Base-by-base conservation (phyloP, 1,140 invertebrate genomes). In the Drosophila arizonae region DNA sequence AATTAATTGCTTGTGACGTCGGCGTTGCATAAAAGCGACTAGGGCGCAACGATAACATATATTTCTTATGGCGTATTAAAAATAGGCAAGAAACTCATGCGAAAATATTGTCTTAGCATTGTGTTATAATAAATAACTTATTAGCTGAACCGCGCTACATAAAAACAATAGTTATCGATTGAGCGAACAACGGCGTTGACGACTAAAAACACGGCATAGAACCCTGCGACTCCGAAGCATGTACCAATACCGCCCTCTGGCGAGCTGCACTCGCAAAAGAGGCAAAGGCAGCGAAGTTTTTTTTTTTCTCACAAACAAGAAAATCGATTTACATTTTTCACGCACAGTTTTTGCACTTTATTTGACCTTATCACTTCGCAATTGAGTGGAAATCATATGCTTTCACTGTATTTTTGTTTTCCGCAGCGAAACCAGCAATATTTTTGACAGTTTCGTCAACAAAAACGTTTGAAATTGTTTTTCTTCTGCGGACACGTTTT, bases 291-390 rank as follows among this genome's bases (percentile, higher is more conserved):
- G 46, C 56, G 65, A 80, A 75, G 77, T 70, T 70, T 24, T 30
- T 78, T 90, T 82, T 33, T 82, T 87, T 76, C 75, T 90, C 79
- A 86, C 77, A 90, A 85, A 85, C 76, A 90, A 86, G 72, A 90
- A 90, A 90, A 90, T 90, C 89, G 81, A 90, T 90, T 87, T 68
- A 87, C 75, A 73, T 87, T 86, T 91, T 91, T 91, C 90, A 91
- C 87, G 75, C 86, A 81, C 76, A 76, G 77, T 90, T 90, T 85
- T 82, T 78, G 55, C 79, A 78, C 61, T 72, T 54, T 77, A 72
- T 54, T 84, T 68, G 68, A 68, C 56, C 41, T 56, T 51, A 52
- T 55, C 41, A 41, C 26, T 30, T 50, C 57, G 60, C 26, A 50
- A 55, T 28, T 56, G 64, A 41, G 55, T 66, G 45, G 15, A 87